Evolutionary conservation across 2,888 invertebrate species (phyloP), one percentile per base, ranked within the genome.

Genomic region (Drosophila diplacantha): DNA sequence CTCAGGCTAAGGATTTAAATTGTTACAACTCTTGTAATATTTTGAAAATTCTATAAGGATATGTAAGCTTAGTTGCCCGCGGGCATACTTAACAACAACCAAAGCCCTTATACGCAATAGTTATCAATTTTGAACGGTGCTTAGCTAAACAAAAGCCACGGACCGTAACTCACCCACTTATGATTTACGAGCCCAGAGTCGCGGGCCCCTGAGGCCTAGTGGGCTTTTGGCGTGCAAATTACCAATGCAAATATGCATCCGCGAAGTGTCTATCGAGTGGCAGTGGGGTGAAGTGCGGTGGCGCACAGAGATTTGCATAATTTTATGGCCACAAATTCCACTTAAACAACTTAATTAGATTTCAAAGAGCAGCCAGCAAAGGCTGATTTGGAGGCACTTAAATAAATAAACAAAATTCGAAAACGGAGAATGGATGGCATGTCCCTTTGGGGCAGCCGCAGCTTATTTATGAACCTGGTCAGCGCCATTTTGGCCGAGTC

Each of bases 281-380:
- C 39, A 22, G 39, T 34, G 46, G 58, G 34, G 56, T 29, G 53
- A 47, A 41, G 47, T 41, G 43, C 37, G 44, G 66, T 60, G 70
- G 63, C 57, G 63, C 66, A 50, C 31, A 32, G 20, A 49, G 51
- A 81, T 78, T 78, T 78, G 79, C 78, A 78, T 81, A 81, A 81
- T 78, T 76, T 81, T 76, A 81, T 81, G 81, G 74, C 60, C 71
- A 57, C 74, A 81, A 78, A 78, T 78, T 78, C 78, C 78, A 68
- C 71, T 74, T 76, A 74, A 78, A 78, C 78, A 81, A 78, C 78
- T 78, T 78, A 78, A 78, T 78, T 78, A 78, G 76, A 76, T 81
- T 68, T 67, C 65, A 73, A 72, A 71, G 63, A 75, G 55, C 68
- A 68, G 32, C 37, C 57, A 69, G 57, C 50, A 78, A 68, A 65